Conservation (phyloP, 2,888 invertebrate genomes). For the Chymomyza caudatula region DNA sequence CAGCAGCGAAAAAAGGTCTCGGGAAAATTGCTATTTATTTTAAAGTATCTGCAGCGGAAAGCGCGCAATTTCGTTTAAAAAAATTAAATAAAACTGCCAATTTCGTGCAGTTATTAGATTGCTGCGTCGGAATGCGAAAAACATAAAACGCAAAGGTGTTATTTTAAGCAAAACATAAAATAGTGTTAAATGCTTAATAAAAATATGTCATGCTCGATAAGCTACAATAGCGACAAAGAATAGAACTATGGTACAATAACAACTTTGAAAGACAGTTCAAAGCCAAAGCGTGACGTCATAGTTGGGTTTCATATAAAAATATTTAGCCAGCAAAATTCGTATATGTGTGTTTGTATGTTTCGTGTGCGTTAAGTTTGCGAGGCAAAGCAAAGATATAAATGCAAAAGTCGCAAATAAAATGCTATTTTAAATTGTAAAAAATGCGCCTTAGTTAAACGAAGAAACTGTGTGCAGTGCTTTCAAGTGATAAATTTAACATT, state of each 20-base stretch:
- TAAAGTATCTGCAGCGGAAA: not conserved
- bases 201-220: not conserved
- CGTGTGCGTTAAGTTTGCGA: not conserved
- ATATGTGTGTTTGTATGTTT: not conserved
- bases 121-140: not conserved
- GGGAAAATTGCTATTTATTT: not conserved
- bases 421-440: not conserved
- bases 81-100: not conserved
- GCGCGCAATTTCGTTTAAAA: not conserved
- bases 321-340: not conserved
- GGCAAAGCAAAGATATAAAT: not conserved
- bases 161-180: not conserved
- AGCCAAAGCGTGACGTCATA: conserved; percentile 59
- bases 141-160: not conserved
- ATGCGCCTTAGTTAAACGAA: not conserved
- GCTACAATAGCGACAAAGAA: not conserved
- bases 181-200: not conserved
- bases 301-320: conserved; percentile 32
- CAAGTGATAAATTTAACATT: conserved; percentile 7
- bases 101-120: not conserved
- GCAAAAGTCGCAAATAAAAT: not conserved
- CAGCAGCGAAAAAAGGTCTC: not conserved
- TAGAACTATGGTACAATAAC: not conserved
- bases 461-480: not conserved
- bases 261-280: not conserved